Base-by-base conservation (phyloP, 2,797 vertebrate genomes). In the Nannoperca obscura region DNA sequence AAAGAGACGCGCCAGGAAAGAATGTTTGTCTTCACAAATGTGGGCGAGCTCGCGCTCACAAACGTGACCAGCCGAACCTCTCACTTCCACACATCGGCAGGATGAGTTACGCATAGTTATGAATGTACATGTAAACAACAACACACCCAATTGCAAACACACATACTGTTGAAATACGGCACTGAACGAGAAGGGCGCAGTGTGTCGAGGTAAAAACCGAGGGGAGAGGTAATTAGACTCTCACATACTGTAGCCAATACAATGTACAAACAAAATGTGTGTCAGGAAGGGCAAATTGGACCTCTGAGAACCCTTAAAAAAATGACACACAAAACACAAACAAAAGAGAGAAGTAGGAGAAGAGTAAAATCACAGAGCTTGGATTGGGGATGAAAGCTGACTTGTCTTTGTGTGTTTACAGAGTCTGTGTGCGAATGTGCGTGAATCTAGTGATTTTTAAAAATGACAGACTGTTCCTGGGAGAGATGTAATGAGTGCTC, bases 11-110 rank as follows among this genome's bases (percentile, higher is more conserved):
- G 17, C 30, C 74, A 74, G 73, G 82, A 86, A 86, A 84, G 24
- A 81, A 70, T 59, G 69, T 85, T 86, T 82, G 70, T 83, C 77
- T 78, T 63, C 66, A 74, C 22, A 73, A 82, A 73, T 38, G 63
- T n/a, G 11, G 62, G 61, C 2, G 30, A 76, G 58, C 72, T 71
- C 13, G 10, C 59, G 60, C 53, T 53, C 57, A 54, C 47, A 40
- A 20, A 19, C 50, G 76, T 24, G 24, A 55, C 60, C 20, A 55
- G 12, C n/a, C n/a, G n/a, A n/a, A n/a, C n/a, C n/a, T n/a, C 47
- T 53, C 22, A 52, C 49, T 60, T 57, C 7, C 22, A 65, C 19
- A 32, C 52, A 36, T 13, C 5, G 14, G 60, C 38, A 8, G 34
- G 46, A 42, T 30, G 15, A 38, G 6, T 14, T 1, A 38, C 22